Conservation (phyloP, 23 tunicate genomes). For the Trididemnum nubilum region DNA sequence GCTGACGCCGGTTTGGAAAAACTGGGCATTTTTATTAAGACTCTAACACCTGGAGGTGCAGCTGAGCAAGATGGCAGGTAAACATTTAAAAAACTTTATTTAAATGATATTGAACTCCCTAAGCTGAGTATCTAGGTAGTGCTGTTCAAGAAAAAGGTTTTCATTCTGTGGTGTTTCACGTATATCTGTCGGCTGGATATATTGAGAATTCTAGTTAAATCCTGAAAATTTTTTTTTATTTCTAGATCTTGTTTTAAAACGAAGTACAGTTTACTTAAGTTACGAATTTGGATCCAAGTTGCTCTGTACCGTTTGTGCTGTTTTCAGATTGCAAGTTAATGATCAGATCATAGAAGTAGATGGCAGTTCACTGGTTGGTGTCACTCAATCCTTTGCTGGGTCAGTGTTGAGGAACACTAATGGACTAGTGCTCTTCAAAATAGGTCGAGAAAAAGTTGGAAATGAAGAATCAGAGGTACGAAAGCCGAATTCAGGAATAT, state of each 20-base stretch:
- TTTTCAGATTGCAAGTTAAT: constrained; percentile 79
- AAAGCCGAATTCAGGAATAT: background rate
- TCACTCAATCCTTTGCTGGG: constrained; percentile 91
- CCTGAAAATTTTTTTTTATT: too few relatives aligned
- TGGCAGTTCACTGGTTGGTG: constrained; percentile 96
- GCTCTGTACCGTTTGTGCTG: too few relatives aligned
- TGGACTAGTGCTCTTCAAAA: constrained; percentile 65
- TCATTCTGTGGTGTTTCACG: too few relatives aligned
- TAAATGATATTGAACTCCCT: too few relatives aligned
- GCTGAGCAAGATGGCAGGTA: constrained; percentile 90
- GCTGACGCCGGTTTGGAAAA: constrained; percentile 98
- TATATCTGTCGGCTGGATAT: too few relatives aligned
- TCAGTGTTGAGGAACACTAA: constrained; percentile 76
- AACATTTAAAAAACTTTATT: too few relatives aligned
- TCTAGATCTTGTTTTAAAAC: too few relatives aligned
- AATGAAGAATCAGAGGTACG: constrained; percentile 71
- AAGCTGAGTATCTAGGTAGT: too few relatives aligned
- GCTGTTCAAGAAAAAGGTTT: too few relatives aligned
- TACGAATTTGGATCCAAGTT: too few relatives aligned
- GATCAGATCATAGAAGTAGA: constrained; percentile 99
- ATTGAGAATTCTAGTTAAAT: too few relatives aligned
- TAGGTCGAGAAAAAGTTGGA: constrained; percentile 87
- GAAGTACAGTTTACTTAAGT: too few relatives aligned
- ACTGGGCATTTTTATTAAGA: constrained; percentile 94
- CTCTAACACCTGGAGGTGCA: constrained; percentile 79